Percentiles rank a stretch among this genome's conserved stretches.
These are phyloP conservation scores for Trichacis sp. DNA, from an alignment of 2,888 invertebrate species.

Conservation along the genomic window DNA sequence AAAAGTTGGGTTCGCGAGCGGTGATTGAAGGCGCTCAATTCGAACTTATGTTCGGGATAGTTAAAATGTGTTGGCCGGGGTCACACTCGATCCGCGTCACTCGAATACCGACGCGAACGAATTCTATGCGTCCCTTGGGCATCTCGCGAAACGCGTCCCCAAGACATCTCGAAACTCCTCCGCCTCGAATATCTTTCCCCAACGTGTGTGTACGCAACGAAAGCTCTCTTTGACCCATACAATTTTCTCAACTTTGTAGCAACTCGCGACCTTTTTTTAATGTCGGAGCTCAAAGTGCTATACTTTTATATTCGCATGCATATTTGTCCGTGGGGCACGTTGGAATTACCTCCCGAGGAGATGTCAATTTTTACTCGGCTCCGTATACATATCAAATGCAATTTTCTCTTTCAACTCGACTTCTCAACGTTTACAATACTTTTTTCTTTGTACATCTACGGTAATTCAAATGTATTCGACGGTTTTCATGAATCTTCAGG, in stretches of 20 bases:
- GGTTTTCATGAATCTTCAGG: too few species aligned
- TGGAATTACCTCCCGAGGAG: not conserved
- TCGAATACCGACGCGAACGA: slow-evolving; percentile 17
- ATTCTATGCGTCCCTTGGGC: slow-evolving; percentile 33
- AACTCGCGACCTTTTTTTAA: slow-evolving; percentile 22
- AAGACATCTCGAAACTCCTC: slow-evolving; percentile 32
- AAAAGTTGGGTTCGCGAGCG: slow-evolving; percentile 48
- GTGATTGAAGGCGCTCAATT: slow-evolving; percentile 46
- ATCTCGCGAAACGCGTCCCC: slow-evolving; percentile 27
- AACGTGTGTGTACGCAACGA: slow-evolving; percentile 13
- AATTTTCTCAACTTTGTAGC: slow-evolving; percentile 25
- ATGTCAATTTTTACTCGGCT: not conserved
- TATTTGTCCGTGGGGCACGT: slow-evolving; percentile 1
- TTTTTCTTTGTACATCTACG: too few species aligned
- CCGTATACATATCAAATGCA: not conserved
- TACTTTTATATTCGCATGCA: slow-evolving; percentile 1
- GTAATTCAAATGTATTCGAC: too few species aligned
- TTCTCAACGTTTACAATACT: too few species aligned
- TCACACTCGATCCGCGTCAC: slow-evolving; percentile 17
- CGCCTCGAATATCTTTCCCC: slow-evolving; percentile 18
- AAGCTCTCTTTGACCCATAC: slow-evolving; percentile 25
- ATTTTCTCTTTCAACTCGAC: too few species aligned
- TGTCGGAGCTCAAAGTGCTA: slow-evolving; percentile 6
- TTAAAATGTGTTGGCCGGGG: slow-evolving; percentile 54
- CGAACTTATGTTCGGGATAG: slow-evolving; percentile 55